Evolutionary conservation across 1,140 invertebrate genomes (phyloP), one percentile per base, ranked within the genome.

Genomic region (Lutraria rhynchaena): DNA sequence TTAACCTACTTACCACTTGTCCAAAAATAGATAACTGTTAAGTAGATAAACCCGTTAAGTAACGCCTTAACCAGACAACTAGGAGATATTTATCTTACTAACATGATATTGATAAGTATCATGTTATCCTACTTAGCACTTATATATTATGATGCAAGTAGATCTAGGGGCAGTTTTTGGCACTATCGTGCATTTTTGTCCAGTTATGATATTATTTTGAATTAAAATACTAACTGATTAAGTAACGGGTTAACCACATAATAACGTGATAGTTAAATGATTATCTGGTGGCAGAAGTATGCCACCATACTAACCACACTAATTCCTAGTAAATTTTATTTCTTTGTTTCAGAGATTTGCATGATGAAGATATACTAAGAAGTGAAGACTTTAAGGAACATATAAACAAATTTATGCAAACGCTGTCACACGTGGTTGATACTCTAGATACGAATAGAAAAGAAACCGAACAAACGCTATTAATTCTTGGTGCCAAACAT

Each of bases 401-500:
- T 60, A 81, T 83, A 0, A 51, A 71, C 17, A 82, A 69, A 29
- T 88, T 88, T 74, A 88, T 88, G 86, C 53, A 65, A 35, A 75
- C 87, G 2, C 33, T 88, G 46, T 76, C 81, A 44, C 67, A 53
- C 11, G 78, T 88, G 31, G 86, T 88, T 29, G 84, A 85, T 33
- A 83, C 87, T 46, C 19, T 88, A 24, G 86, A 88, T 35, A 41
- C 19, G 4, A 78, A 78, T 17, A 51, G 83, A 13, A 51, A 65
- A n/a, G 57, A 76, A 22, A 67, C 84, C 5, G 65, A 87, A 46
- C 73, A 84, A 3, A 63, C 71, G 9, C 57, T 88, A 27, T 61
- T 88, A 46, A 67, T 83, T 37, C 78, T 88, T 31, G 87, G 87
- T 27, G 87, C 87, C 17, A 81, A 82, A 67, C 86, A 88, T 57